A percentile compares a stretch with the other conserved stretches of the same genome.
Conservation (phyloP, 2,888 invertebrate species). For the Pharmacophagus antenor region DNA sequence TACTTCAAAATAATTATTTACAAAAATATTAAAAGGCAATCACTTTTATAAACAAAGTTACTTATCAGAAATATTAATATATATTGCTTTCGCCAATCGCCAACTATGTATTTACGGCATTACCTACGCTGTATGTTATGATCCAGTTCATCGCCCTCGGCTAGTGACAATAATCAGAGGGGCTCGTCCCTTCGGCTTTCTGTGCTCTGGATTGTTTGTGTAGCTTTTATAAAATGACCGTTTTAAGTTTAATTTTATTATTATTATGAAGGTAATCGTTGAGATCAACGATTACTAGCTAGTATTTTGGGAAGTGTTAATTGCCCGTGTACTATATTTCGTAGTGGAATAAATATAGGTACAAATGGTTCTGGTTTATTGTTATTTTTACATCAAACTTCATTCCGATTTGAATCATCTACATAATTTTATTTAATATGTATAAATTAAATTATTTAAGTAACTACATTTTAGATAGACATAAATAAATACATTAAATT, state of each 20-base stretch:
- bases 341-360: no score
- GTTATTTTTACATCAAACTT: no score
- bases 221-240: slow-evolving; percentile 27
- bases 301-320: slow-evolving; percentile 18
- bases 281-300: slow-evolving; percentile 16
- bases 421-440: no score
- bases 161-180: slow-evolving; percentile 56
- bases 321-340: slow-evolving; percentile 2
- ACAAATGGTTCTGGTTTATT: no score
- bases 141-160: slow-evolving; percentile 56
- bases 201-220: slow-evolving; percentile 36
- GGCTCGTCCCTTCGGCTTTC: slow-evolving; percentile 42
- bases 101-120: slow-evolving; percentile 33
- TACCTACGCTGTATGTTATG: slow-evolving; percentile 38
- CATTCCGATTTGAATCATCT: no score
- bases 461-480: no score
- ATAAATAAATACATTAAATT: no score
- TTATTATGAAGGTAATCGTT: slow-evolving; percentile 3
- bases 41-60: not conserved
- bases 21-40: no score
- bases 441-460: no score
- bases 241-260: slow-evolving; percentile 4
- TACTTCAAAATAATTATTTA: no score
- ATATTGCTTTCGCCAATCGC: slow-evolving; percentile 4
- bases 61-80: not conserved